These are phyloP conservation scores for Carassius auratus DNA, from an alignment of 2,113 vertebrate species.

Conservation along the genomic window DNA sequence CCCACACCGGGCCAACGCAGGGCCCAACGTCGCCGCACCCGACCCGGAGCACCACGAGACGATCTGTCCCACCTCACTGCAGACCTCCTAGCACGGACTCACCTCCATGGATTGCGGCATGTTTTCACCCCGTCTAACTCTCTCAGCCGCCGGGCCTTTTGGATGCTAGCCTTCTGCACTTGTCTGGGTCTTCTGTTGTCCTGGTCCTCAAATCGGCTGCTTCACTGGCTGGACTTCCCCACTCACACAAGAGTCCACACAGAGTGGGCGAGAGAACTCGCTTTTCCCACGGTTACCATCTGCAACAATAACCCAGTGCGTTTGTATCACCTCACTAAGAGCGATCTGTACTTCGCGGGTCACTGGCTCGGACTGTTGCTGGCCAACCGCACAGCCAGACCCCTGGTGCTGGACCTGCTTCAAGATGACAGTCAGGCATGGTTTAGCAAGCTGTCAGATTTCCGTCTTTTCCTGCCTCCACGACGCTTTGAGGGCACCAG, in stretches of 20 bases:
- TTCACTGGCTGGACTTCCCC: conserved; percentile 94
- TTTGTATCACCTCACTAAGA: conserved; percentile 94
- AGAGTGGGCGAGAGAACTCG: conserved; percentile 92
- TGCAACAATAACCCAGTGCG: conserved; percentile 98
- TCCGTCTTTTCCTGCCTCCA: conserved; percentile 92
- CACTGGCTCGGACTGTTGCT: conserved; percentile 93
- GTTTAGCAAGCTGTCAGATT: conserved; percentile 96
- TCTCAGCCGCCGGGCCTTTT: conserved; percentile 84
- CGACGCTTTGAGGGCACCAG: conserved; percentile 96
- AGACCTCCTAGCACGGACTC: conserved; percentile 78
- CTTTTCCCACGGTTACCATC: conserved; percentile 93
- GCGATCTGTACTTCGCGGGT: conserved; percentile 93
- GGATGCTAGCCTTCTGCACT: conserved; percentile 90
- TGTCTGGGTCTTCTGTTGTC: conserved; percentile 90
- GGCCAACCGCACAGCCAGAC: conserved; percentile 89
- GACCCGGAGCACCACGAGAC: not conserved
- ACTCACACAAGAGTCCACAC: conserved; percentile 91
- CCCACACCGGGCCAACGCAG: conserved; percentile 58
- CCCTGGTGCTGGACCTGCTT: conserved; percentile 89
- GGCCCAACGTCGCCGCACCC: conserved; percentile 50
- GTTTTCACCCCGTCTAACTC: conserved; percentile 82
- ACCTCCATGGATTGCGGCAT: conserved; percentile 88
- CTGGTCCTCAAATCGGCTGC: conserved; percentile 93
- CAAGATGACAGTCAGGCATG: conserved; percentile 87
- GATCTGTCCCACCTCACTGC: not conserved